phyloP scores from a whole-genome alignment of 2,888 invertebrate genomes.

The Didymodactylos carnosus region DNA sequence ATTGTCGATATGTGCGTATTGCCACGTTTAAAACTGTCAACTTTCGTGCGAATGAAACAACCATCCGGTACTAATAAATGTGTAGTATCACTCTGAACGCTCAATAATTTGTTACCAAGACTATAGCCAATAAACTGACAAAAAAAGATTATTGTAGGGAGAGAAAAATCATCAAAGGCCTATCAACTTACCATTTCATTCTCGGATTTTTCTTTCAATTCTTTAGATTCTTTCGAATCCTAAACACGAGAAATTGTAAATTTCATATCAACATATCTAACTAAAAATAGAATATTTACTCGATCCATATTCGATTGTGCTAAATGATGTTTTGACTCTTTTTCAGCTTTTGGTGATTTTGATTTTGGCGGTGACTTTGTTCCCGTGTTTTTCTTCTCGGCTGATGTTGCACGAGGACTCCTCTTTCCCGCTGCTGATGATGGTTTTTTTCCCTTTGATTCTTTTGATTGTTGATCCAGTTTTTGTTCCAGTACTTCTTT shows the following conservation, averaged over 20 bases:
- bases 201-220: neutral
- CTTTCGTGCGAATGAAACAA: neutral
- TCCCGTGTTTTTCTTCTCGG: slow-evolving; percentile 4
- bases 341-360: neutral
- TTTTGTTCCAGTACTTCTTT: neutral
- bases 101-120: neutral
- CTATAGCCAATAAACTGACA: neutral
- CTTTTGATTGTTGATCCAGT: slow-evolving; percentile 10
- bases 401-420: slow-evolving; percentile 11
- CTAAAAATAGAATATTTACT: neutral
- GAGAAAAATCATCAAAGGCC: neutral
- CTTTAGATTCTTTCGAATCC: neutral
- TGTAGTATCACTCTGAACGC: neutral
- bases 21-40: neutral
- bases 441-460: slow-evolving; percentile 4
- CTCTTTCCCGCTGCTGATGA: neutral
- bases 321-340: neutral
- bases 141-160: neutral
- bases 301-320: neutral
- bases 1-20: neutral
- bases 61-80: neutral
- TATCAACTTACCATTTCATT: neutral
- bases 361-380: neutral
- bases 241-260: neutral
- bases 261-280: neutral